These are phyloP conservation scores for Solenopsis invicta DNA, from an alignment of 1,140 invertebrate species.

Conservation along the genomic window DNA sequence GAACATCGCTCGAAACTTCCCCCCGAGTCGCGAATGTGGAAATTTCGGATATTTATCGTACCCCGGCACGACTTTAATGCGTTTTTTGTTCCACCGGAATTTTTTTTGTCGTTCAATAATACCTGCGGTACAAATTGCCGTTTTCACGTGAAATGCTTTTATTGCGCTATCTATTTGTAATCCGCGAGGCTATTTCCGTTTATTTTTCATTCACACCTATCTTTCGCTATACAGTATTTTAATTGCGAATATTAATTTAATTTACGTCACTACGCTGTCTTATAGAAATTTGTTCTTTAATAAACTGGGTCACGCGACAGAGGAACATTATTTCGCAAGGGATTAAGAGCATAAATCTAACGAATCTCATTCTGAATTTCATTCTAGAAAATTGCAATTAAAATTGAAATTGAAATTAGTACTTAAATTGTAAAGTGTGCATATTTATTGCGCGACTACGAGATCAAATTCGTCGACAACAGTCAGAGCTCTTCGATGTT, in stretches of 20 bases:
- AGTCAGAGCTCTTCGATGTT: neutral
- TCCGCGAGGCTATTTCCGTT: neutral
- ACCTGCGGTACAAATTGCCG: neutral
- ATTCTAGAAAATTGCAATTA: neutral
- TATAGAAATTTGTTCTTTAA: constrained; percentile 3
- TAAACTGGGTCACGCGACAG: neutral
- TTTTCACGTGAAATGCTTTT: neutral
- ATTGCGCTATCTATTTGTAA: neutral
- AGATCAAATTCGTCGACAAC: neutral
- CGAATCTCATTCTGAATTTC: constrained; percentile 9
- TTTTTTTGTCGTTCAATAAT: neutral
- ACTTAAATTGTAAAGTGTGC: neutral
- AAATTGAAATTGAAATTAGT: no score
- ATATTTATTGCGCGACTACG: neutral
- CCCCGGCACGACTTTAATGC: constrained; percentile 34
- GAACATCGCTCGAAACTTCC: constrained; percentile 56
- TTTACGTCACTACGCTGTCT: neutral
- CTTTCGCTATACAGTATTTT: neutral
- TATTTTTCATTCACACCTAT: constrained; percentile 4
- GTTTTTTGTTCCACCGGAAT: neutral
- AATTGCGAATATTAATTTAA: neutral
- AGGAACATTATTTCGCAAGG: constrained; percentile 10
- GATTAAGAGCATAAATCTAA: neutral
- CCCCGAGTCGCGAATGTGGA: constrained; percentile 33
- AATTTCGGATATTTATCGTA: constrained; percentile 47